phyloP scores from a whole-genome alignment of 2,113 vertebrate species.

The Atractosteus spatula region DNA sequence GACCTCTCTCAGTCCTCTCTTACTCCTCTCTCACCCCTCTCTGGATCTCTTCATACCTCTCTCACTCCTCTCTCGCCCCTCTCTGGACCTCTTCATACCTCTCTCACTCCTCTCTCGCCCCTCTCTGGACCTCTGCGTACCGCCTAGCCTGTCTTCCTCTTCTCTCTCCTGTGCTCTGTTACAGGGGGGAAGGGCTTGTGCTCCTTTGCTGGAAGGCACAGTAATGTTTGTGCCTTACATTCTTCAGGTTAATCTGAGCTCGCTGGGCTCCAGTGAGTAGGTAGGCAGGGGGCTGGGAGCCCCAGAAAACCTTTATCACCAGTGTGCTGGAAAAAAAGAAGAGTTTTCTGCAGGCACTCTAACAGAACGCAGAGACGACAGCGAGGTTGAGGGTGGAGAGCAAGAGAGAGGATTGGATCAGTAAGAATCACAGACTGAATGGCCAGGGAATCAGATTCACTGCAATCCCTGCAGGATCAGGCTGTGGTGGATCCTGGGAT shows the following conservation, averaged over 20 bases:
- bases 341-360: too few relatives aligned
- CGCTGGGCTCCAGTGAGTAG: conserved; percentile 9
- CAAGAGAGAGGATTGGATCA: neutral
- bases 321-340: conserved; percentile 13
- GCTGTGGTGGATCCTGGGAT: too few relatives aligned
- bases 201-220: conserved; percentile 18
- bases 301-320: conserved; percentile 1
- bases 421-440: too few relatives aligned
- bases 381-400: too few relatives aligned
- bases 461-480: too few relatives aligned
- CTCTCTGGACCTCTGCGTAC: neutral
- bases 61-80: neutral
- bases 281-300: conserved; percentile 36
- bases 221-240: conserved; percentile 31
- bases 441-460: too few relatives aligned
- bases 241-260: conserved; percentile 35
- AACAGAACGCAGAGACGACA: too few relatives aligned
- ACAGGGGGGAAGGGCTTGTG: conserved; percentile 1
- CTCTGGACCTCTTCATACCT: conserved; percentile 11
- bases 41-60: conserved; percentile 4
- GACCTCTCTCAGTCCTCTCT: neutral
- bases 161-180: neutral
- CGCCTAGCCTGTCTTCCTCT: neutral
- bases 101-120: neutral
- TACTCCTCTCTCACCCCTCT: neutral